phyloP scores from a whole-genome alignment of 2,888 invertebrate species.

The Chorisops tibialis region DNA sequence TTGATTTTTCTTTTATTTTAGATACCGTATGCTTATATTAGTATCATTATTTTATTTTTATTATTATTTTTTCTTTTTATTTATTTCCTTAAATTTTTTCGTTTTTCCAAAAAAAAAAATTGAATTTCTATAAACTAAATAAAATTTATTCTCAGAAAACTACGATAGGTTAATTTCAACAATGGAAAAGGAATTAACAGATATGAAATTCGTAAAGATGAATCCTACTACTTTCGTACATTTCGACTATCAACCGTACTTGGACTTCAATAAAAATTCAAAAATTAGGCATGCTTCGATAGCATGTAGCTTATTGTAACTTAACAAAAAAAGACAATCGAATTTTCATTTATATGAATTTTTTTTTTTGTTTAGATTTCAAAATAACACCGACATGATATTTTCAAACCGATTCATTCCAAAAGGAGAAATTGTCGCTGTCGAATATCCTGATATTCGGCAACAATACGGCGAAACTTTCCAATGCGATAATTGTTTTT shows the following conservation, averaged over 20 bases:
- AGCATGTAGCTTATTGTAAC: slow-evolving; percentile 21
- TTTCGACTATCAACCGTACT: neutral
- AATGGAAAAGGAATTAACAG: neutral
- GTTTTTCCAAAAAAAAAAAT: too few relatives aligned
- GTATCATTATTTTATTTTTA: too few relatives aligned
- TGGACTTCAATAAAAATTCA: slow-evolving; percentile 6
- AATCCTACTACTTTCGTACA: neutral
- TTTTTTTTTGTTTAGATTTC: neutral
- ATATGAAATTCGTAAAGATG: neutral
- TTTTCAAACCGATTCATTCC: slow-evolving; percentile 17
- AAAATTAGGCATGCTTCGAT: slow-evolving; percentile 16
- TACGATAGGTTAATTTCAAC: neutral
- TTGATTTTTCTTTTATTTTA: too few relatives aligned
- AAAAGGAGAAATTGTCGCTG: slow-evolving; percentile 10
- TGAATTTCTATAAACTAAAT: too few relatives aligned
- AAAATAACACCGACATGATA: neutral
- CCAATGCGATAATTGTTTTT: slow-evolving; percentile 19
- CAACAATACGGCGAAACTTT: neutral
- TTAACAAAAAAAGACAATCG: neutral
- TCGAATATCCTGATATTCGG: slow-evolving; percentile 11
- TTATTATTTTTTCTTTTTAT: too few relatives aligned
- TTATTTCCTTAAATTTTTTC: too few relatives aligned
- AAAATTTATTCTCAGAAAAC: too few relatives aligned
- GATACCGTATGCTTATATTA: too few relatives aligned
- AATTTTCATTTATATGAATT: neutral